Conservation (phyloP, 2,113 vertebrate species). For the Oncorhynchus clarkii region DNA sequence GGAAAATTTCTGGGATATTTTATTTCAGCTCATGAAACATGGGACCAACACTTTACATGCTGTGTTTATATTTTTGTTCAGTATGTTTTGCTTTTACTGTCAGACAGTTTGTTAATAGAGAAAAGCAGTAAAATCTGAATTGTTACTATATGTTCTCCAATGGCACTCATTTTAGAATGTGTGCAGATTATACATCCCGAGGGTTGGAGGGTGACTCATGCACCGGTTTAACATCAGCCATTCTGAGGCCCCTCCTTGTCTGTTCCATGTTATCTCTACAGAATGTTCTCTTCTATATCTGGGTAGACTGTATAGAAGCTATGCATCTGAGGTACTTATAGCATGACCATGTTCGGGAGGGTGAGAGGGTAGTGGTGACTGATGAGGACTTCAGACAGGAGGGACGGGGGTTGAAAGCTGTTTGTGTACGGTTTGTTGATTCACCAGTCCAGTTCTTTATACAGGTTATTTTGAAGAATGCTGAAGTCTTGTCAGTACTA, state of each 20-base stretch:
- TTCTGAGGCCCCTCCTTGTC: background rate
- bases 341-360: background rate
- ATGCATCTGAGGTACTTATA: background rate
- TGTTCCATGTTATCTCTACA: background rate
- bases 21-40: too few species aligned
- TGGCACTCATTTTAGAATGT: background rate
- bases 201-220: too few species aligned
- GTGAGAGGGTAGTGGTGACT: background rate
- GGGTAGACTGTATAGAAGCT: background rate
- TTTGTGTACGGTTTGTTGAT: too few species aligned
- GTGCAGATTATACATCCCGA: background rate
- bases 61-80: too few species aligned
- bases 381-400: background rate
- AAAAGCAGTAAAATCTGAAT: background rate
- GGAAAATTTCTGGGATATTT: too few species aligned
- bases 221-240: background rate
- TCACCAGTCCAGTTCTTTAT: background rate
- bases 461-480: too few species aligned
- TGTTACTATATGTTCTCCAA: background rate
- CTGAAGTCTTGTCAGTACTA: background rate
- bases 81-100: background rate
- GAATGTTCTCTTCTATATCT: background rate
- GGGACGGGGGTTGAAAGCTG: too few species aligned
- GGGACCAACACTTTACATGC: too few species aligned
- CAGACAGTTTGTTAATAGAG: background rate